A percentile compares a stretch with the other conserved stretches of the same genome.
Evolutionary conservation across 92 coral and sea anemone genomes (phyloP).

Genomic region (Zoanthus gigantus): DNA sequence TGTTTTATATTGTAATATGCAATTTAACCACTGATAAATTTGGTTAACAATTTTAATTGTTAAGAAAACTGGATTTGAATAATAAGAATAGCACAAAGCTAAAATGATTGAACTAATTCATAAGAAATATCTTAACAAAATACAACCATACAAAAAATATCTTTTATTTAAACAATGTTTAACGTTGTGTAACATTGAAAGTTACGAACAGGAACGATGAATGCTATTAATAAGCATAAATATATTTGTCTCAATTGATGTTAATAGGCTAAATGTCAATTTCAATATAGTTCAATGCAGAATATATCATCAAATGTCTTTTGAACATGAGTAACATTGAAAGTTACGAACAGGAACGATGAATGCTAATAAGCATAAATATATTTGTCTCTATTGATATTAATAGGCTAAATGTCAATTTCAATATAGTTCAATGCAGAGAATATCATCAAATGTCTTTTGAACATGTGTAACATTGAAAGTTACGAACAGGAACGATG

Average conservation of each 20-base stretch:
- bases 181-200: background rate
- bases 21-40: conserved; percentile 1
- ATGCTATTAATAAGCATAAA: background rate
- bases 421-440: conserved; percentile 2
- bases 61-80: conserved; percentile 1
- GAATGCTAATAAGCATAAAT: background rate
- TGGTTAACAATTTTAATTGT: conserved; percentile 1
- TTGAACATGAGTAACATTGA: too few relatives aligned
- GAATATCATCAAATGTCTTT: conserved; percentile 1
- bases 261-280: background rate
- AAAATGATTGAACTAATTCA: conserved; percentile 1
- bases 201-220: conserved; percentile 4
- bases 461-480: conserved; percentile 2
- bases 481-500: conserved; percentile 4
- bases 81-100: conserved; percentile 2
- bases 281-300: too few relatives aligned
- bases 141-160: conserved; percentile 1
- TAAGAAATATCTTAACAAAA: conserved; percentile 1
- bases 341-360: too few relatives aligned
- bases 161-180: conserved; percentile 1
- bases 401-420: conserved; percentile 1
- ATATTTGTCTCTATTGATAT: conserved; percentile 1
- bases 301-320: too few relatives aligned
- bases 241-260: background rate
- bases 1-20: conserved; percentile 1